Conservation (phyloP, 1,140 invertebrate species). For the Listronotus bonariensis region DNA sequence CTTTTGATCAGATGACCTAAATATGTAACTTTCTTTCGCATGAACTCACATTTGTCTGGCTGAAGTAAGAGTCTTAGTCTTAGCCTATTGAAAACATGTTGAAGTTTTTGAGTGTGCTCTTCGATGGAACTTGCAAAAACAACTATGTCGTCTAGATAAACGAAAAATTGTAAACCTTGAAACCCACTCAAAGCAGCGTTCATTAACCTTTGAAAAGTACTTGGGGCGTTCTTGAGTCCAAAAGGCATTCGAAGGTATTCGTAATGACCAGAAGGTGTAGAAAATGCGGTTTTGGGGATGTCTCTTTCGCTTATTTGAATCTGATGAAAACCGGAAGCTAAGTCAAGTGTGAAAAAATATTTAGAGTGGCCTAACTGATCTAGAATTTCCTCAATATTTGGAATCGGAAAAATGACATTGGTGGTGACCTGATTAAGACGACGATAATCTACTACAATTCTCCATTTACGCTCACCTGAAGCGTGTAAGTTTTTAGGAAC, state of each 20-base stretch:
- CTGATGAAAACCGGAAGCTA: too few relatives aligned
- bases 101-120: constrained; percentile 58
- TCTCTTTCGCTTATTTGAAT: too few relatives aligned
- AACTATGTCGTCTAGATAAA: too few relatives aligned
- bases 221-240: too few relatives aligned
- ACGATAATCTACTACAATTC: constrained; percentile 53
- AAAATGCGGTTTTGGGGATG: constrained; percentile 55
- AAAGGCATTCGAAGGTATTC: too few relatives aligned
- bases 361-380: constrained; percentile 53
- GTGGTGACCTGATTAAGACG: too few relatives aligned
- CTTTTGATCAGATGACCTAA: constrained; percentile 51
- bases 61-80: constrained; percentile 33
- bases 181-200: constrained; percentile 50
- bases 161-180: constrained; percentile 44
- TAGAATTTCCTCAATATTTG: constrained; percentile 58
- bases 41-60: too few relatives aligned
- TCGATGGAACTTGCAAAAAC: too few relatives aligned
- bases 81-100: constrained; percentile 51
- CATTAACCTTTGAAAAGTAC: too few relatives aligned
- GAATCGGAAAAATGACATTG: constrained; percentile 58
- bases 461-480: constrained; percentile 43
- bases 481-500: constrained; percentile 3
- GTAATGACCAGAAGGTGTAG: constrained; percentile 55
- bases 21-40: constrained; percentile 41
- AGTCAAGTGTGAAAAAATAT: constrained; percentile 59